Conservation (phyloP, 2,113 vertebrate species). For the Lates calcarifer region DNA sequence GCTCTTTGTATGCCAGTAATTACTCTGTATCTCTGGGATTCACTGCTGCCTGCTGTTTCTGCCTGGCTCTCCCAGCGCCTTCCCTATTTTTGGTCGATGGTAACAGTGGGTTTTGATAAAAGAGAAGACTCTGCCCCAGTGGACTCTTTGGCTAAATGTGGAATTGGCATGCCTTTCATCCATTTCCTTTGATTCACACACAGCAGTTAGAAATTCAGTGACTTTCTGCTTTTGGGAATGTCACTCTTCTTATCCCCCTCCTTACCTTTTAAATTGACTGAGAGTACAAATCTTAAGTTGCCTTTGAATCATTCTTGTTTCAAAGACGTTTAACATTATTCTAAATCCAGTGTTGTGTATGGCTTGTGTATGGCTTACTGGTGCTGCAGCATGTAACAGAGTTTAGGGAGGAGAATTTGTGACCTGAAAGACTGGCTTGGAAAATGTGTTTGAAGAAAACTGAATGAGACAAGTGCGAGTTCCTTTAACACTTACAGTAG, state of each 20-base stretch:
- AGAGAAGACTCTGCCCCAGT: constrained; percentile 62
- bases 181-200: constrained; percentile 65
- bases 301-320: constrained; percentile 39
- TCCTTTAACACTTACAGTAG: neutral
- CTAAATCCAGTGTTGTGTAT: constrained; percentile 20
- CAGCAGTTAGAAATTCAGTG: constrained; percentile 53
- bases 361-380: neutral
- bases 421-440: neutral
- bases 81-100: constrained; percentile 58
- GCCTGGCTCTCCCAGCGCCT: constrained; percentile 45
- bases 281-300: constrained; percentile 45
- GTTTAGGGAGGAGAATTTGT: constrained; percentile 1
- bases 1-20: constrained; percentile 71
- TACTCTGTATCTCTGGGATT: constrained; percentile 54
- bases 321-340: constrained; percentile 22
- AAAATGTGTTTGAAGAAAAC: constrained; percentile 6
- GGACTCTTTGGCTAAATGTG: constrained; percentile 74
- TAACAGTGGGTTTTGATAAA: constrained; percentile 71
- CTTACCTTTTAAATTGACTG: constrained; percentile 61
- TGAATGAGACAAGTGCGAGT: neutral
- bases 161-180: constrained; percentile 74
- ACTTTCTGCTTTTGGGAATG: constrained; percentile 58
- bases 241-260: constrained; percentile 34
- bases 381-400: constrained; percentile 7
- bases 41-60: constrained; percentile 53